Base-by-base conservation (phyloP, 1,140 invertebrate species). In the Bradynema listronoti region DNA sequence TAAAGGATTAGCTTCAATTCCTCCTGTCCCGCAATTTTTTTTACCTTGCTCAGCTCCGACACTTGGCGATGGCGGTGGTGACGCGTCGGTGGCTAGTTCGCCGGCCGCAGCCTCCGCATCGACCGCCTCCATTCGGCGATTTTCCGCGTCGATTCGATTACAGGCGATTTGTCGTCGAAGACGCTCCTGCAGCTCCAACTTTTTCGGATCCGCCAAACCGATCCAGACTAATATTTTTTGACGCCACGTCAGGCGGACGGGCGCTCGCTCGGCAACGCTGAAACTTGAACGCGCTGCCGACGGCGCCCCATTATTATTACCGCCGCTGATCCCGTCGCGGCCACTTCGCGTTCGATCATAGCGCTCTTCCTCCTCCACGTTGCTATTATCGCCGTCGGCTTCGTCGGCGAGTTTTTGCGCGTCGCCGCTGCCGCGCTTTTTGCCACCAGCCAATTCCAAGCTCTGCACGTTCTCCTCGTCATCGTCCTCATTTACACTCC, bases 191-290 rank as follows among this genome's bases (percentile, higher is more conserved):
- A 14, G 45, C 33, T 56, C 45, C 1, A 58, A 32, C 16, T 51
- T 66, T 19, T 29, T 39, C 4, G 63, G 57, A 63, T 63, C 46
- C n/a, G 61, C 50, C 61, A 54, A 50, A 32, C 61, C 61, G 16
- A 65, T 61, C 34, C 61, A 63, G 9, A 63, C 36, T n/a, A 63
- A 36, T 19, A 63, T 36, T 4, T 50, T 9, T 19, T 63, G 29
- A 34, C 32, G 32, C 61, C 61, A 63, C 9, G 61, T 63, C 25
- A 63, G 55, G 11, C 36, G 58, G n/a, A 63, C 11, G 3, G 60
- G 57, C n/a, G 58, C 6, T 14, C 29, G 29, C 11, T 64, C 34
- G 3, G 27, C 30, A 6, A 55, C 36, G n/a, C n/a, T 16, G 27
- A 7, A 11, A 9, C 19, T 61, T 19, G 34, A 19, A 24, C 24